Evolutionary conservation across 2,797 vertebrate genomes (phyloP).

Genomic region (Meda fulgida): DNA sequence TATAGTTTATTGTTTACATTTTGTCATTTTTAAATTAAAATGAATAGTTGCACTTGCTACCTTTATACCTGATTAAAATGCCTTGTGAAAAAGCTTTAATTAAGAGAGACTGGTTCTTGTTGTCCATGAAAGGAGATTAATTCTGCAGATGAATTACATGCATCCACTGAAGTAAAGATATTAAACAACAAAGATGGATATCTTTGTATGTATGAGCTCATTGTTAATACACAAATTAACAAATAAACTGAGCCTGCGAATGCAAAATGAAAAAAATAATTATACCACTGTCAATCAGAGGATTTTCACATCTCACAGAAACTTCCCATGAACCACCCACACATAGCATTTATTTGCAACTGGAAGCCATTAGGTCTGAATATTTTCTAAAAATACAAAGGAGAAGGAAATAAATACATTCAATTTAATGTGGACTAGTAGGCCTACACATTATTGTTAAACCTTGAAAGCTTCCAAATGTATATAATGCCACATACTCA

Average conservation of each 20-base stretch:
- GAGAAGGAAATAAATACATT: conserved; percentile 3
- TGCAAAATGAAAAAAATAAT: not conserved
- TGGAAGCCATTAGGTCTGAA: not conserved
- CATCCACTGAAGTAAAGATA: not conserved
- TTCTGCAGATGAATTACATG: not conserved
- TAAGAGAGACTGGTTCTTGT: not conserved
- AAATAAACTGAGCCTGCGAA: not conserved
- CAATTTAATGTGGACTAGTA: not conserved
- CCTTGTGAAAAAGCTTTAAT: not conserved
- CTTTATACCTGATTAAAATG: not conserved
- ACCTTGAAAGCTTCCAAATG: not conserved
- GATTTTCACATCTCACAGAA: not conserved
- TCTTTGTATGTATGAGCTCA: not conserved
- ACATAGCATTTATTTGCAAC: not conserved
- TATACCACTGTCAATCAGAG: not conserved
- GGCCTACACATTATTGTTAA: not conserved
- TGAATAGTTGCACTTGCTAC: not conserved
- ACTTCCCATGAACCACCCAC: not conserved
- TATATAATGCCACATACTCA: not conserved
- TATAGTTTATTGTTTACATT: no score
- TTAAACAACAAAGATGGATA: not conserved
- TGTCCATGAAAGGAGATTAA: not conserved
- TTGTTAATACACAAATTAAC: not conserved
- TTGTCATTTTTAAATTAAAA: no score
- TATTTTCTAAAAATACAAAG: not conserved